Base-by-base conservation (phyloP, 2,113 vertebrate genomes). In the Albula goreensis region DNA sequence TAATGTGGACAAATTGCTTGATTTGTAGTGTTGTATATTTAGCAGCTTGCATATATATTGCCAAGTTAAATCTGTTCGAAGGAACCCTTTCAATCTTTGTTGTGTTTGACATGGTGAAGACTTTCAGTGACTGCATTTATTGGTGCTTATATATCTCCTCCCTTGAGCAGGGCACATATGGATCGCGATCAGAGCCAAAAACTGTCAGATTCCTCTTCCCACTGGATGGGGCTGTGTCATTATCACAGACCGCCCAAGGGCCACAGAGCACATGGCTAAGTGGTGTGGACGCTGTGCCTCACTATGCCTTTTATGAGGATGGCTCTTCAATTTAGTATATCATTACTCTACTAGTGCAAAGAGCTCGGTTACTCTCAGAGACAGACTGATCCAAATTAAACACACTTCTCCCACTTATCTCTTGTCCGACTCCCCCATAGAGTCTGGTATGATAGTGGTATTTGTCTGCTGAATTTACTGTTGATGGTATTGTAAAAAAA, bases 401-500 rank as follows among this genome's bases (percentile, higher is more conserved):
- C 22, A 0, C 80, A 13, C 49, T 41, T 41, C 31, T 41, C 31
- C 31, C 31, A 41, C 31, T 41, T 41, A 41, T 41, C 31, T 41
- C 31, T 41, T 41, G 31, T 41, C 31, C 31, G 31, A 0, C 50
- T 50, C 80, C 10, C 9, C 53, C 49, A n/a, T 7, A 50, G 80
- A 81, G 80, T 25, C 50, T 22, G 51, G 15, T n/a, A 10, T 19
- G 25, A 3, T 51, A 4, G 9, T 53, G 80, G 17, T 2, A 22
- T 9, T 48, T 19, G 4, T 50, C 12, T 5, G 78, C 50, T 81
- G 53, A 53, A 50, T 48, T 5, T n/a, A 22, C 19, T n/a, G 19
- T n/a, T 81, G 80, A 81, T 81, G 49, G 11, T 48, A 80, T 31
- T 80, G 70, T 41, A 41, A 79, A 31, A 31, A 79, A 25, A 79